These are phyloP conservation scores for Hipposideros larvatus DNA, from an alignment of 2,797 vertebrate species.

Conservation along the genomic window DNA sequence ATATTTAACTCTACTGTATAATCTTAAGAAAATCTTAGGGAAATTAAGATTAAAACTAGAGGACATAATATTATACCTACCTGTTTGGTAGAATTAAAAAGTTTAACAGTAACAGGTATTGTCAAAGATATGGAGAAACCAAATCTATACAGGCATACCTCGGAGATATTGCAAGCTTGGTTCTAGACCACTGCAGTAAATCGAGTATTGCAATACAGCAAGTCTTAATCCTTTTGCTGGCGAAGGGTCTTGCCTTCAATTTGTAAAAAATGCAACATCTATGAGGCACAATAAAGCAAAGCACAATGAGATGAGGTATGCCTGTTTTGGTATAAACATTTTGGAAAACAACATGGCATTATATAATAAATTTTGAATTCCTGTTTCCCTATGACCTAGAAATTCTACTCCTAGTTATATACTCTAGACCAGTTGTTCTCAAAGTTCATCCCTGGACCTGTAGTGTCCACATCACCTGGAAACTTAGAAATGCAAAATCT, in stretches of 20 bases:
- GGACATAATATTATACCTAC: background rate
- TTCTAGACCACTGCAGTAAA: background rate
- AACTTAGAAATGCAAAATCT: background rate
- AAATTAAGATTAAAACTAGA: slow-evolving; percentile 18
- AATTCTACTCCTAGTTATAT: background rate
- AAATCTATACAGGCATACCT: background rate
- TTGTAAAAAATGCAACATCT: background rate
- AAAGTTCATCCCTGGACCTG: background rate
- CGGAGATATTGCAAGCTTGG: background rate
- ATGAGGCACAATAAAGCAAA: background rate
- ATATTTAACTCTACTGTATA: background rate
- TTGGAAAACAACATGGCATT: background rate
- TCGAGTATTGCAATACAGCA: background rate
- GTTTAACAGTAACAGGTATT: background rate
- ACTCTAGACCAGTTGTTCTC: background rate
- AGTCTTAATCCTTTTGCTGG: background rate
- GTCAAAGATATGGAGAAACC: background rate
- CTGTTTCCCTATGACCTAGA: background rate
- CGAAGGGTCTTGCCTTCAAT: background rate
- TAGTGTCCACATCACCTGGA: background rate
- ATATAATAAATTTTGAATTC: background rate
- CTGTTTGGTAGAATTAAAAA: background rate
- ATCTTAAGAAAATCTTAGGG: background rate
- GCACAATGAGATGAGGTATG: background rate
- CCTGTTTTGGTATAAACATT: background rate